These are phyloP conservation scores for Eucera pruinosa DNA, from an alignment of 2,888 invertebrate genomes.

Conservation along the genomic window DNA sequence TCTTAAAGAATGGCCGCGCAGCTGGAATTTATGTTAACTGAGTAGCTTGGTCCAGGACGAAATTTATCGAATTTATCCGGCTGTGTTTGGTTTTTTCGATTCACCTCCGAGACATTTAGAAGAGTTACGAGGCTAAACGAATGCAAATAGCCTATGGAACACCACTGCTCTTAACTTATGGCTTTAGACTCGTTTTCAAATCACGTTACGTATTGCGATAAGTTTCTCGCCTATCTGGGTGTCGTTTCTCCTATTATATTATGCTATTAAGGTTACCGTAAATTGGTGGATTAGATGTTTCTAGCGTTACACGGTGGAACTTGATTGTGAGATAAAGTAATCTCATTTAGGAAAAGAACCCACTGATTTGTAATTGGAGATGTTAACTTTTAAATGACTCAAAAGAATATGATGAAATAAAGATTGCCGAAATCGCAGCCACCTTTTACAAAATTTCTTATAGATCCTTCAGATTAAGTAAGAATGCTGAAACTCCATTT, in stretches of 20 bases:
- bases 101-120: not conserved
- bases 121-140: slow-evolving; percentile 44
- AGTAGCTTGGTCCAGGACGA: not conserved
- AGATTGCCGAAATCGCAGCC: too few species aligned
- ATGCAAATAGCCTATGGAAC: slow-evolving; percentile 8
- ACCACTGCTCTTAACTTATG: not conserved
- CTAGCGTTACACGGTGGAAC: slow-evolving; percentile 7
- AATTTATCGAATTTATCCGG: slow-evolving; percentile 38
- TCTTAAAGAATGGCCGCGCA: slow-evolving; percentile 3
- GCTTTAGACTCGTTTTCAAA: slow-evolving; percentile 17
- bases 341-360: not conserved
- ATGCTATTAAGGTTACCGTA: slow-evolving; percentile 19
- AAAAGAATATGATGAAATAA: too few species aligned
- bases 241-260: slow-evolving; percentile 28
- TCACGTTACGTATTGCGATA: slow-evolving; percentile 8
- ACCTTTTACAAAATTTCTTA: too few species aligned
- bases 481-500: too few species aligned
- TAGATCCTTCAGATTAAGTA: too few species aligned
- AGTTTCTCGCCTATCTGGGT: slow-evolving; percentile 4
- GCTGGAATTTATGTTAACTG: slow-evolving; percentile 14
- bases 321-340: too few species aligned
- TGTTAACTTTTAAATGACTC: too few species aligned
- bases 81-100: not conserved
- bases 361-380: not conserved
- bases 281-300: slow-evolving; percentile 19